These are phyloP conservation scores for Cosmopolites sordidus DNA, from an alignment of 2,888 invertebrate species.

Conservation along the genomic window DNA sequence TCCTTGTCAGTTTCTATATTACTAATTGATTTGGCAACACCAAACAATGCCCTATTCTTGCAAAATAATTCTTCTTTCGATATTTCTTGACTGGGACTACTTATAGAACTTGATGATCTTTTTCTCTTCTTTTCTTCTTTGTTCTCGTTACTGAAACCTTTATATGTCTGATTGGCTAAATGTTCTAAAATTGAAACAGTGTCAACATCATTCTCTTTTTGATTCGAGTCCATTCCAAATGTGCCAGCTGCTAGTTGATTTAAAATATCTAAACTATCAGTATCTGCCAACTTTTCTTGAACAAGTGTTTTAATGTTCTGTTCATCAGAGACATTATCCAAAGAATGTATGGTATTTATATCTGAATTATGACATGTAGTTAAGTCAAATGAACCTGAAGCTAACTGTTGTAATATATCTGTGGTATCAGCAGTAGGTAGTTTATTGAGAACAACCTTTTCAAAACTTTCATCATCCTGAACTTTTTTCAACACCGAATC, in stretches of 20 bases:
- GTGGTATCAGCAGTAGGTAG: constrained; percentile 6
- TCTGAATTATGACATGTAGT: neutral
- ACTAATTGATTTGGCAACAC: constrained; percentile 32
- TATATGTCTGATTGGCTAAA: constrained; percentile 4
- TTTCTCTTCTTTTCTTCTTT: constrained; percentile 38
- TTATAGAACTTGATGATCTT: neutral
- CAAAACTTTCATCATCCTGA: neutral
- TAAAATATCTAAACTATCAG: constrained; percentile 8
- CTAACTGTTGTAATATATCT: constrained; percentile 14
- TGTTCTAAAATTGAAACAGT: constrained; percentile 9
- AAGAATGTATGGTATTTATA: neutral
- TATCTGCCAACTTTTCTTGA: constrained; percentile 8
- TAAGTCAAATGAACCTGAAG: constrained; percentile 9
- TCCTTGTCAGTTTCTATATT: constrained; percentile 27
- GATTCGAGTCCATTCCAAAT: neutral
- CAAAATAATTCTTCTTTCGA: constrained; percentile 22
- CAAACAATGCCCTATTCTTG: constrained; percentile 42
- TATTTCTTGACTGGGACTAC: neutral
- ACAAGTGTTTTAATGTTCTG: constrained; percentile 2
- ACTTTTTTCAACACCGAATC: neutral
- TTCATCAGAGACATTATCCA: neutral
- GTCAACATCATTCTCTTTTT: neutral
- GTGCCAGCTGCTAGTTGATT: constrained; percentile 12
- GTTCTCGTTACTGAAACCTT: constrained; percentile 33
- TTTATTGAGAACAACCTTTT: no score